Percentiles rank a stretch among this genome's conserved stretches.
Evolutionary conservation across 2,797 vertebrate species (phyloP).

Genomic region (Lepus oiostolus): DNA sequence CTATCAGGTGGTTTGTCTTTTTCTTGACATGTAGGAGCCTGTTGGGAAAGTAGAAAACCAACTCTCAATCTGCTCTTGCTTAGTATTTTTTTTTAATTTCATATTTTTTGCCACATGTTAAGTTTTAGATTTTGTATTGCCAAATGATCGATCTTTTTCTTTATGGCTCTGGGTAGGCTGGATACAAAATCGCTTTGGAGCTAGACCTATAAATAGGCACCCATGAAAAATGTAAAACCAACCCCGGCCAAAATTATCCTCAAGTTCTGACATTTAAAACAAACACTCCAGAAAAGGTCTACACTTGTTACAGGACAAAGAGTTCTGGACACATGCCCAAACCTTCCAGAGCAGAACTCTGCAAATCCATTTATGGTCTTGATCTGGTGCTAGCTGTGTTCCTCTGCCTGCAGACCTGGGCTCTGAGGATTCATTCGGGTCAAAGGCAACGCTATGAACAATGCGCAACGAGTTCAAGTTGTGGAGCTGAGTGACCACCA

Average conservation of each 20-base stretch:
- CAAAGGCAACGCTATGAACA: not conserved
- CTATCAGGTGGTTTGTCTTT: slow-evolving; percentile 37
- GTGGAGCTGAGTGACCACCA: not conserved
- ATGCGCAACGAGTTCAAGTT: not conserved
- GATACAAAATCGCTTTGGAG: not conserved
- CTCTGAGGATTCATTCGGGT: not conserved
- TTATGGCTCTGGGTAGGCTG: not conserved
- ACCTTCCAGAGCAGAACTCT: slow-evolving; percentile 34
- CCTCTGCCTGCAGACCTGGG: slow-evolving; percentile 16
- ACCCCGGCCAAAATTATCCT: slow-evolving; percentile 64
- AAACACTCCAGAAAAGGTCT: slow-evolving; percentile 72
- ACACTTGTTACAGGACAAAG: slow-evolving; percentile 50
- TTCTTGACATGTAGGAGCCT: not conserved
- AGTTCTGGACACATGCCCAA: slow-evolving; percentile 73
- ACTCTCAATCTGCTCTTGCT: not conserved
- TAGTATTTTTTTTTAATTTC: not conserved
- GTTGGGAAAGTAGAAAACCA: slow-evolving; percentile 4
- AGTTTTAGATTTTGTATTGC: not conserved
- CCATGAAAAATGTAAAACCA: slow-evolving; percentile 50
- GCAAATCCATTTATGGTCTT: slow-evolving; percentile 79
- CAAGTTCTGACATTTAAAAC: slow-evolving; percentile 69
- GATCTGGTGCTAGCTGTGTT: slow-evolving; percentile 6
- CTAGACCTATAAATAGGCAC: slow-evolving; percentile 53
- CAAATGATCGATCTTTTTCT: slow-evolving; percentile 28
- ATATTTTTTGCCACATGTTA: not conserved